Conservation (phyloP, 2,888 invertebrate species). For the Orthosia cruda region DNA sequence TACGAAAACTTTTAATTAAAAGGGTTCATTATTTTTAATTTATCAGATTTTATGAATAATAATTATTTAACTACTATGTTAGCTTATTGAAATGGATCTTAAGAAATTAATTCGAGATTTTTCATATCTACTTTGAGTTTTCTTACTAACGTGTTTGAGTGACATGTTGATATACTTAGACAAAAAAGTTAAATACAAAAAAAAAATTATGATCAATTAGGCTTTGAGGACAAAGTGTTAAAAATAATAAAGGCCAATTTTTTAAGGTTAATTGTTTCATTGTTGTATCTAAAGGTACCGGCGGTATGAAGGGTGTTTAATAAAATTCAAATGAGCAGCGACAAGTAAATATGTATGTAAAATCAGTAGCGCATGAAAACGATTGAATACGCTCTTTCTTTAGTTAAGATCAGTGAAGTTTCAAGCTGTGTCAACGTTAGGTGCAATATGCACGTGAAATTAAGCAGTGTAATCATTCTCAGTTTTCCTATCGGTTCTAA, state of each 20-base stretch:
- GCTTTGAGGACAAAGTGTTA: no score
- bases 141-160: no score
- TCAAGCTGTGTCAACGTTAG: background rate
- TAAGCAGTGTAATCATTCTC: background rate
- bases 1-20: no score
- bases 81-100: background rate
- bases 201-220: no score
- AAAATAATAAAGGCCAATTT: background rate
- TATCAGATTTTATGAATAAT: no score
- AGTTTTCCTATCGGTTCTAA: background rate
- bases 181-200: background rate
- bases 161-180: background rate
- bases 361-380: slow-evolving; percentile 30
- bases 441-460: background rate
- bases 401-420: slow-evolving; percentile 11
- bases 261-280: background rate
- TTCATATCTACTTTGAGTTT: no score
- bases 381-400: slow-evolving; percentile 25
- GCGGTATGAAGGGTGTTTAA: background rate
- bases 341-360: slow-evolving; percentile 13
- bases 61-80: no score
- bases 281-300: background rate
- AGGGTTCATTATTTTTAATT: no score
- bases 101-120: no score
- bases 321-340: slow-evolving; percentile 13